Percentiles rank a stretch among this genome's conserved stretches.
Evolutionary conservation across 2,888 invertebrate genomes (phyloP).

Genomic region (Drosophila anomelani): DNA sequence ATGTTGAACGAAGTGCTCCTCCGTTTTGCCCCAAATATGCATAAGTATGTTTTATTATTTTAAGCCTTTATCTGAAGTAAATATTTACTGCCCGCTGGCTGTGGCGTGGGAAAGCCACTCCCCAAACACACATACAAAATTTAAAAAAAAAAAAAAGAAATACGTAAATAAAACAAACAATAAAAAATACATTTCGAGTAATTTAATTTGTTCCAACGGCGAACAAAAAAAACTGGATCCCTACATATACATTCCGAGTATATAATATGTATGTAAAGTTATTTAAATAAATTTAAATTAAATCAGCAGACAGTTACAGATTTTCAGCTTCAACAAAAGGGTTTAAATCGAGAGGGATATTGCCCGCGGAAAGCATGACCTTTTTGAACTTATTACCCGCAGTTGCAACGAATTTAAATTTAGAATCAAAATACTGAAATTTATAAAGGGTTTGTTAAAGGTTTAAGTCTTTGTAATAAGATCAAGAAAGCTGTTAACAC

Average conservation of each 20-base stretch:
- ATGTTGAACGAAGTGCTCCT: conserved; percentile 21
- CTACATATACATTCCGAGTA: neutral
- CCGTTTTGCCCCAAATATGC: conserved; percentile 12
- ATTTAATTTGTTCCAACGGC: conserved; percentile 67
- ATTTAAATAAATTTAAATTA: conserved; percentile 58
- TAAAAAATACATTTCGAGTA: conserved; percentile 49
- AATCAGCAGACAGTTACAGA: conserved; percentile 63
- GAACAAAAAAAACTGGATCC: conserved; percentile 28
- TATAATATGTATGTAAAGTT: conserved; percentile 3
- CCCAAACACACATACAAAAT: conserved; percentile 34
- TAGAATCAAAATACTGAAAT: neutral
- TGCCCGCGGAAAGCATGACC: conserved; percentile 20
- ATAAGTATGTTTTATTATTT: conserved; percentile 9
- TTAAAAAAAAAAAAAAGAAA: neutral
- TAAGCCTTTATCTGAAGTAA: conserved; percentile 49
- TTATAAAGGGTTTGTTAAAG: neutral
- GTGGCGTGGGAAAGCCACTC: conserved; percentile 71
- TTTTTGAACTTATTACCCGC: conserved; percentile 11
- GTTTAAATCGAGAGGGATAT: conserved; percentile 20
- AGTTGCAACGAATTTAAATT: conserved; percentile 5
- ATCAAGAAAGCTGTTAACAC: neutral
- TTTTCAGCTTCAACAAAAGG: conserved; percentile 23
- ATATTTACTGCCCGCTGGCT: conserved; percentile 57
- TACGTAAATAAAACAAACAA: conserved; percentile 40
- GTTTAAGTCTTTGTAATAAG: neutral